A percentile compares a stretch with the other conserved stretches of the same genome.
These are phyloP conservation scores for Prochilodus magdalenae DNA, from an alignment of 2,113 vertebrate genomes.

Conservation along the genomic window DNA sequence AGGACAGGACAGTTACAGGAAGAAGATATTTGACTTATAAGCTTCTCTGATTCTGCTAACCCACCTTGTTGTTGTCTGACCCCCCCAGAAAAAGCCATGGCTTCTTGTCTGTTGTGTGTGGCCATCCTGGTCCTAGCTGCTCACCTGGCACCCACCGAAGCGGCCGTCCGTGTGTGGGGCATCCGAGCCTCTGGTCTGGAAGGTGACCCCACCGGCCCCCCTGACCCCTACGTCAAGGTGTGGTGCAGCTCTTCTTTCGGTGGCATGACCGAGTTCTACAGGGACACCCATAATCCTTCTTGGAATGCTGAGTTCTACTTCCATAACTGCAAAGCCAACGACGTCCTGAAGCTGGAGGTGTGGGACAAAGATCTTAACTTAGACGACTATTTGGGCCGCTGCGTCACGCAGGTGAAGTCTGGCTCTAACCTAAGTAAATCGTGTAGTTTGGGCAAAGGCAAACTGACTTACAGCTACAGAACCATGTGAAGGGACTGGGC, in stretches of 20 bases:
- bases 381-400: slow-evolving; percentile 31
- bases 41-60: background rate
- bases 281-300: background rate
- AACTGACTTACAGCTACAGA: background rate
- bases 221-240: slow-evolving; percentile 39
- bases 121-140: slow-evolving; percentile 8
- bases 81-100: background rate
- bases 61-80: background rate
- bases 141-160: background rate
- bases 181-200: background rate
- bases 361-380: slow-evolving; percentile 45
- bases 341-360: slow-evolving; percentile 33
- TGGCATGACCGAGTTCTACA: slow-evolving; percentile 3
- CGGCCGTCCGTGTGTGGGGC: background rate
- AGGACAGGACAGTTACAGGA: too few relatives aligned
- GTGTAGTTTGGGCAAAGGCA: background rate
- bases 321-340: background rate
- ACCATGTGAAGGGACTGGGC: background rate
- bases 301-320: slow-evolving; percentile 31
- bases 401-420: background rate
- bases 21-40: too few relatives aligned
- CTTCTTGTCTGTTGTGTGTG: background rate
- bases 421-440: background rate
- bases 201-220: background rate
- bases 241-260: slow-evolving; percentile 1